Evolutionary conservation across 2,888 invertebrate species (phyloP).

Genomic region (Drosophila peninsularis): DNA sequence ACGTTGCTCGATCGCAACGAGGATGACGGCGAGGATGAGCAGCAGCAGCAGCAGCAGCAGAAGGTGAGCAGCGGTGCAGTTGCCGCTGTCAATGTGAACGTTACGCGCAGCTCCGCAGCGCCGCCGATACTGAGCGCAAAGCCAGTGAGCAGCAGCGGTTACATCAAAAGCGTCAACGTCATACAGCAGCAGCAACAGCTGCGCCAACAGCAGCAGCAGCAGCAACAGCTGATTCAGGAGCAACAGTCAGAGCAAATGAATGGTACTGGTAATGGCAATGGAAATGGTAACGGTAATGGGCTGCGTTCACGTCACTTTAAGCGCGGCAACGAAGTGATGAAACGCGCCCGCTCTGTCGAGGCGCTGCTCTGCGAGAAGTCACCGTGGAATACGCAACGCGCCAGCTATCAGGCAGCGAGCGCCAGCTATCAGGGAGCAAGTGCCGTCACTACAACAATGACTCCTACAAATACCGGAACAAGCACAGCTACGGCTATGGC

Average conservation of each 20-base stretch:
- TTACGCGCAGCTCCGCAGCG: conserved; percentile 21
- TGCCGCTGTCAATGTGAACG: conserved; percentile 2
- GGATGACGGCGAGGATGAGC: conserved; percentile 78
- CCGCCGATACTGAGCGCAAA: conserved; percentile 61
- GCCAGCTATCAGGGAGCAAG: neutral
- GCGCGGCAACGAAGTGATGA: conserved; percentile 88
- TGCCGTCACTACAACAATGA: neutral
- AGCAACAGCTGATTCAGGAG: conserved; percentile 21
- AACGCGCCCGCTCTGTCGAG: conserved; percentile 94
- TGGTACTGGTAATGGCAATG: too few relatives aligned
- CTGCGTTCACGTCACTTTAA: conserved; percentile 85
- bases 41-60: conserved; percentile 29
- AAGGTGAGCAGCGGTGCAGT: neutral
- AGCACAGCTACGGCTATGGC: neutral
- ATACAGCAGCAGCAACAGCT: conserved; percentile 38
- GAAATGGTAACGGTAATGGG: conserved; percentile 22
- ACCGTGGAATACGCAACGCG: conserved; percentile 80
- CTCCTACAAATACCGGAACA: too few relatives aligned
- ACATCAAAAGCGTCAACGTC: conserved; percentile 48
- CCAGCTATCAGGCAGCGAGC: conserved; percentile 37
- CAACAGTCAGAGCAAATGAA: neutral
- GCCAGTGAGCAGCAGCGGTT: conserved; percentile 45
- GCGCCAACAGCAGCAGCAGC: conserved; percentile 26
- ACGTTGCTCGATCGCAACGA: conserved; percentile 91
- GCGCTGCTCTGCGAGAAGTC: conserved; percentile 89